Percentiles rank a stretch among this genome's conserved stretches.
Evolutionary conservation across 2,888 invertebrate species (phyloP).

Genomic region (Cyclophora punctaria): DNA sequence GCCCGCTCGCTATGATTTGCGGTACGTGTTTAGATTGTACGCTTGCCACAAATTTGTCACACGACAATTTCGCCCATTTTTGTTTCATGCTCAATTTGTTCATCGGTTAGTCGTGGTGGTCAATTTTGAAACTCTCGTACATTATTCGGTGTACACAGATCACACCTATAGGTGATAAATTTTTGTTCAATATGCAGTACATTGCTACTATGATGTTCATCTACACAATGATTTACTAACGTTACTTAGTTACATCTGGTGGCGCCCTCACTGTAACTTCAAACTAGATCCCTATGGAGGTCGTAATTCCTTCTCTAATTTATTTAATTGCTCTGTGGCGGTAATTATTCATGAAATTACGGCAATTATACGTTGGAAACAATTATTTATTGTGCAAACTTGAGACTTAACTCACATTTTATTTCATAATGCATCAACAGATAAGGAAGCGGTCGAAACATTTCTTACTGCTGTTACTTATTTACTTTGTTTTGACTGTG

Average conservation of each 20-base stretch:
- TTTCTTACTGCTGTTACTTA: constrained; percentile 11
- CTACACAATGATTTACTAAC: no score
- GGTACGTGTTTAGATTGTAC: constrained; percentile 60
- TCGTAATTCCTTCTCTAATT: constrained; percentile 71
- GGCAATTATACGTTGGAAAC: constrained; percentile 73
- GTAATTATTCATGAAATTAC: constrained; percentile 76
- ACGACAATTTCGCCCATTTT: constrained; percentile 20
- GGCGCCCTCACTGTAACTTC: constrained; percentile 61
- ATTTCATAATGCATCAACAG: constrained; percentile 63
- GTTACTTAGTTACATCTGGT: constrained; percentile 35
- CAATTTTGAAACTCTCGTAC: neutral
- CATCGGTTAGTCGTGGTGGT: constrained; percentile 4
- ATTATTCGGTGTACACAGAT: no score
- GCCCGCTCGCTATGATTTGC: constrained; percentile 49
- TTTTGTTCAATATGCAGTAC: no score
- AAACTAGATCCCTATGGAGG: constrained; percentile 68
- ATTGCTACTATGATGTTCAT: no score
- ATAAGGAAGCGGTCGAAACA: constrained; percentile 44
- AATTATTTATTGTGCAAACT: constrained; percentile 75
- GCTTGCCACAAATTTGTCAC: constrained; percentile 40
- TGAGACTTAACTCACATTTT: constrained; percentile 72
- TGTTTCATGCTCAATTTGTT: constrained; percentile 17
- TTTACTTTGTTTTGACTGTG: constrained; percentile 9
- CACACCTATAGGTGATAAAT: no score
- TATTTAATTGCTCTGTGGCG: constrained; percentile 74